These are phyloP conservation scores for Rambutsinella grinnellia DNA, from an alignment of 2,888 invertebrate species.

Conservation along the genomic window DNA sequence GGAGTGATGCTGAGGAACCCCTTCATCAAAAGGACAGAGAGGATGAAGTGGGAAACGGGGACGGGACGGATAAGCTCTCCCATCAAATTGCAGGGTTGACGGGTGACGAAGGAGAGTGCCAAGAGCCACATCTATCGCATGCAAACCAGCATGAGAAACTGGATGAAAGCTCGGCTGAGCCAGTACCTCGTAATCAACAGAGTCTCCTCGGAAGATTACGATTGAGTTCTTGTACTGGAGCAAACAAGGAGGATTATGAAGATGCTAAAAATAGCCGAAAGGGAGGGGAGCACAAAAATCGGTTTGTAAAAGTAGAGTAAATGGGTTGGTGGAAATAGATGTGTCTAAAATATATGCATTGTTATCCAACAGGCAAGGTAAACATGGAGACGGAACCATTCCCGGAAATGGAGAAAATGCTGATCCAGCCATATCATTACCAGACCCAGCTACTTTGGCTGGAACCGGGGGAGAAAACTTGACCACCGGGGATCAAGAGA, in stretches of 20 bases:
- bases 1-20: conserved; percentile 54
- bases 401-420: too few relatives aligned
- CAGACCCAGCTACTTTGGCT: conserved; percentile 55
- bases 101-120: conserved; percentile 6
- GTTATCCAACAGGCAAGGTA: conserved; percentile 40
- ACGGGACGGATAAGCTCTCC: conserved; percentile 21
- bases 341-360: too few relatives aligned
- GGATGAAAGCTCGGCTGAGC: not conserved
- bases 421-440: conserved; percentile 45
- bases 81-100: conserved; percentile 18
- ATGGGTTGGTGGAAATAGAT: too few relatives aligned
- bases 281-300: not conserved
- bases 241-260: conserved; percentile 18
- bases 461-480: conserved; percentile 38
- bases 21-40: conserved; percentile 50
- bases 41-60: conserved; percentile 31
- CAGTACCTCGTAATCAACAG: not conserved
- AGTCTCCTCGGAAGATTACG: conserved; percentile 38
- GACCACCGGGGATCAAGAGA: conserved; percentile 24
- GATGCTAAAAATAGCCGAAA: not conserved
- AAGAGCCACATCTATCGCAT: conserved; percentile 1
- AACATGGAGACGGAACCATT: not conserved
- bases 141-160: not conserved
- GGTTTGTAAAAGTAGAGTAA: not conserved
- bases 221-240: conserved; percentile 41